Percentiles rank a stretch among this genome's conserved stretches.
Conservation (phyloP, 2,888 invertebrate genomes). For the Drosophila pseudotakahashii region DNA sequence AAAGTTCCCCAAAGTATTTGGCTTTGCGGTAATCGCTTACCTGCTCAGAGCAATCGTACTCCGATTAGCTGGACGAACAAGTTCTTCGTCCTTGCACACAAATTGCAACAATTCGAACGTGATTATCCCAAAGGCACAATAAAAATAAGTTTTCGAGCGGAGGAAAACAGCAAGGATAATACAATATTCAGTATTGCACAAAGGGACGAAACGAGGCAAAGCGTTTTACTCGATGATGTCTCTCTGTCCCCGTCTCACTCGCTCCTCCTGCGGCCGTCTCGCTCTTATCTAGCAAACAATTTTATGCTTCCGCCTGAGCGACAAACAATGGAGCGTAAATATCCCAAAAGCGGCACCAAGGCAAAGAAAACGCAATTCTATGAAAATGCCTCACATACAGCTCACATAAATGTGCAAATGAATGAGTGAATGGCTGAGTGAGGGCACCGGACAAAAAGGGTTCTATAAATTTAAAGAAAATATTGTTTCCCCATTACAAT, state of each 20-base stretch:
- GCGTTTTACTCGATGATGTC: slow-evolving; percentile 68
- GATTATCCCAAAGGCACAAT: slow-evolving; percentile 41
- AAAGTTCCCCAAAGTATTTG: slow-evolving; percentile 60
- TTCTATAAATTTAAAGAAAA: too few relatives aligned
- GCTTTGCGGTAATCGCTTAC: slow-evolving; percentile 17
- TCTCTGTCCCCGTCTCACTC: slow-evolving; percentile 55
- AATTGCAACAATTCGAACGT: slow-evolving; percentile 40
- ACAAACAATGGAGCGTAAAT: slow-evolving; percentile 81
- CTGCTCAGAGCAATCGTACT: slow-evolving; percentile 33
- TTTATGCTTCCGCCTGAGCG: slow-evolving; percentile 81
- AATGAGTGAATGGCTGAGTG: slow-evolving; percentile 53
- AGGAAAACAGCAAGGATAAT: slow-evolving; percentile 46
- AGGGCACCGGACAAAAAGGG: slow-evolving; percentile 33
- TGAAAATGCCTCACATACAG: slow-evolving; percentile 43
- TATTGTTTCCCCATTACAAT: not conserved
- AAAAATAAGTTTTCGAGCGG: slow-evolving; percentile 36
- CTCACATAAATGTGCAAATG: slow-evolving; percentile 68
- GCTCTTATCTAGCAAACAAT: slow-evolving; percentile 77
- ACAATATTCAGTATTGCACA: slow-evolving; percentile 56
- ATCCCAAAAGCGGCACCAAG: slow-evolving; percentile 71
- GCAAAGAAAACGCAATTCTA: slow-evolving; percentile 51
- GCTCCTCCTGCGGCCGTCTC: slow-evolving; percentile 35
- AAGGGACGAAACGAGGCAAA: slow-evolving; percentile 45
- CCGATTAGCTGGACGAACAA: slow-evolving; percentile 36
- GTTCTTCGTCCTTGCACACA: slow-evolving; percentile 19